A percentile compares a stretch with the other conserved stretches of the same genome.
These are phyloP conservation scores for Hemaris fuciformis DNA, from an alignment of 2,888 invertebrate species.

Conservation along the genomic window DNA sequence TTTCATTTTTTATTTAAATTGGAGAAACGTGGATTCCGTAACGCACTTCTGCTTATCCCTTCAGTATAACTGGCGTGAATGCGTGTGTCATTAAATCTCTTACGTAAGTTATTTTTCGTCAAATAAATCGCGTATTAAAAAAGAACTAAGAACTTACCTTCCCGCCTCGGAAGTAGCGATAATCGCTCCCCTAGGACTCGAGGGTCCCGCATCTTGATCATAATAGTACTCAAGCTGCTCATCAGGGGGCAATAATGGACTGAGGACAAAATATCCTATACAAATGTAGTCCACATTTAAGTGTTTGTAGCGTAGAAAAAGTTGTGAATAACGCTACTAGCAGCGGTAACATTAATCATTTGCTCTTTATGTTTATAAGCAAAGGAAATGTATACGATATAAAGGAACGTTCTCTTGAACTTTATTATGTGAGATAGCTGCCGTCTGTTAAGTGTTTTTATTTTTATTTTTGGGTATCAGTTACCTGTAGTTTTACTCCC, in stretches of 20 bases:
- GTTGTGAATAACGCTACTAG: not conserved
- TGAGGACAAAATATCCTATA: conserved; percentile 25
- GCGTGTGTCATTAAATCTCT: too few relatives aligned
- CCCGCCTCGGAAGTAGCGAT: conserved; percentile 64
- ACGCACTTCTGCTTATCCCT: too few relatives aligned
- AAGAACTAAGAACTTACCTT: too few relatives aligned
- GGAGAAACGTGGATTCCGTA: too few relatives aligned
- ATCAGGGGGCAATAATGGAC: conserved; percentile 43
- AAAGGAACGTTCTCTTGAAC: not conserved
- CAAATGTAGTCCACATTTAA: not conserved
- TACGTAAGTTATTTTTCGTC: too few relatives aligned
- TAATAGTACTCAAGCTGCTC: conserved; percentile 61
- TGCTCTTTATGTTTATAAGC: not conserved
- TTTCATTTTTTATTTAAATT: too few relatives aligned
- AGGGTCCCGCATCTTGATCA: conserved; percentile 40
- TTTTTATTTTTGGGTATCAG: too few relatives aligned
- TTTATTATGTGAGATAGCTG: not conserved
- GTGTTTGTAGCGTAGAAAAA: not conserved
- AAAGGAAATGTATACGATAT: not conserved
- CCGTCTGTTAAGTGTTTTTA: not conserved
- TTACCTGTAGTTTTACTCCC: too few relatives aligned
- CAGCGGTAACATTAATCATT: not conserved
- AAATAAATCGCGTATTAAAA: too few relatives aligned
- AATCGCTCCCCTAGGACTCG: conserved; percentile 35
- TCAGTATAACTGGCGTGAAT: too few relatives aligned